A percentile compares a stretch with the other conserved stretches of the same genome.
Conservation (phyloP, 2,888 invertebrate genomes). For the Ophion ellenae region DNA sequence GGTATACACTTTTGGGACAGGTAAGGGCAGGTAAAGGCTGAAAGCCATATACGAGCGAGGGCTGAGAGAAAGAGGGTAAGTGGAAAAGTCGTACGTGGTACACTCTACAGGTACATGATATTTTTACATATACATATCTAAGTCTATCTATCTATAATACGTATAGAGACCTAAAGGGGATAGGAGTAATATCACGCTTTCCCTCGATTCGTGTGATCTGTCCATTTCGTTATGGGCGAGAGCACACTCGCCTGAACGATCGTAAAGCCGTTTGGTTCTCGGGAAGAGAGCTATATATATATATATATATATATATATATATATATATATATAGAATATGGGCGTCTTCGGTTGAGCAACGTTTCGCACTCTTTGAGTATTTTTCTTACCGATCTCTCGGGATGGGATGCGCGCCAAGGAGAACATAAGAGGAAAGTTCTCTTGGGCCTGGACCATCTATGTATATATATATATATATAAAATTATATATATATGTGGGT, state of each 20-base stretch:
- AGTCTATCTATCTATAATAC: neutral
- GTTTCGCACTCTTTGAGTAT: slow-evolving; percentile 59
- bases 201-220: slow-evolving; percentile 45
- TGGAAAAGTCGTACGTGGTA: neutral
- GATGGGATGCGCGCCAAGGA: slow-evolving; percentile 13
- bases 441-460: slow-evolving; percentile 57
- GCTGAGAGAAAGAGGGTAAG: slow-evolving; percentile 4
- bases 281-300: slow-evolving; percentile 5
- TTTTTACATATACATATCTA: neutral
- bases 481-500: no score
- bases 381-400: slow-evolving; percentile 33
- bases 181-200: slow-evolving; percentile 6
- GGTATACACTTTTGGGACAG: neutral
- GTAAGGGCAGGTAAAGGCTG: neutral
- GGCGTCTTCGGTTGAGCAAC: slow-evolving; percentile 51
- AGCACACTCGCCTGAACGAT: slow-evolving; percentile 40
- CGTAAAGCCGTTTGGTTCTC: slow-evolving; percentile 52
- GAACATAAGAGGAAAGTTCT: slow-evolving; percentile 30
- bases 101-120: neutral
- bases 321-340: slow-evolving; percentile 21
- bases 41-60: neutral
- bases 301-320: slow-evolving; percentile 7
- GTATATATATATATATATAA: slow-evolving; percentile 17
- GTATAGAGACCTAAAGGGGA: slow-evolving; percentile 13
- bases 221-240: slow-evolving; percentile 29